Conservation (phyloP, 2,113 vertebrate species). For the Albula glossodonta region DNA sequence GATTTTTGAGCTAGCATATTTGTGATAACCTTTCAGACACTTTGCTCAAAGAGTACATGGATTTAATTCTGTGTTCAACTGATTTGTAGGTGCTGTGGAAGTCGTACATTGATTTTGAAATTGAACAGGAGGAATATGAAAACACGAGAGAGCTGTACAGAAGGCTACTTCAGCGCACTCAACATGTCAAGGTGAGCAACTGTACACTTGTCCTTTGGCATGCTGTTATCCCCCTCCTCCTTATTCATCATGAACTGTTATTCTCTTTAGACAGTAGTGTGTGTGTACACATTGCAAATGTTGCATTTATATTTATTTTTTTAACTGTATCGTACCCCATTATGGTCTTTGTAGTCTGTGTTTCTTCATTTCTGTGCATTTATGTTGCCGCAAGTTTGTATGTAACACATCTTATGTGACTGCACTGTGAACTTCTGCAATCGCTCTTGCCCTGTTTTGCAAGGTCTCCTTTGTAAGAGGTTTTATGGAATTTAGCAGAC, state of each 20-base stretch:
- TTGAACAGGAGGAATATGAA: slow-evolving; percentile 94
- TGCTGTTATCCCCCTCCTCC: too few relatives aligned
- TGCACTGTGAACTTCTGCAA: too few relatives aligned
- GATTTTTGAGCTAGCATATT: neutral
- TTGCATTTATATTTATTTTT: neutral
- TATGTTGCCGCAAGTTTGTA: neutral
- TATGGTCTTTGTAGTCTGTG: neutral
- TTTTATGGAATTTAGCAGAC: too few relatives aligned
- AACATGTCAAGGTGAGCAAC: slow-evolving; percentile 87
- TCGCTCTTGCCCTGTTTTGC: too few relatives aligned
- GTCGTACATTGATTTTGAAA: slow-evolving; percentile 97
- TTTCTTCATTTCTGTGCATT: neutral
- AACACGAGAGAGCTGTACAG: slow-evolving; percentile 91
- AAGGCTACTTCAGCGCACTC: slow-evolving; percentile 87
- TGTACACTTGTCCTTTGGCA: neutral
- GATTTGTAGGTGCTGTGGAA: slow-evolving; percentile 93
- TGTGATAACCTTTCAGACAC: neutral
- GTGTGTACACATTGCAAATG: neutral
- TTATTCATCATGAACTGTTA: neutral
- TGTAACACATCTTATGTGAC: neutral
- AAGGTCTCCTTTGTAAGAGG: too few relatives aligned
- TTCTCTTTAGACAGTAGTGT: too few relatives aligned
- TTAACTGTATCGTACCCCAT: neutral
- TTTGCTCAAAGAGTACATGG: neutral
- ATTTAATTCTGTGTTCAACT: neutral